phyloP scores from a whole-genome alignment of 30 jellyfish, hydroid and myxozoan genomes.

The Pelagia noctiluca region DNA sequence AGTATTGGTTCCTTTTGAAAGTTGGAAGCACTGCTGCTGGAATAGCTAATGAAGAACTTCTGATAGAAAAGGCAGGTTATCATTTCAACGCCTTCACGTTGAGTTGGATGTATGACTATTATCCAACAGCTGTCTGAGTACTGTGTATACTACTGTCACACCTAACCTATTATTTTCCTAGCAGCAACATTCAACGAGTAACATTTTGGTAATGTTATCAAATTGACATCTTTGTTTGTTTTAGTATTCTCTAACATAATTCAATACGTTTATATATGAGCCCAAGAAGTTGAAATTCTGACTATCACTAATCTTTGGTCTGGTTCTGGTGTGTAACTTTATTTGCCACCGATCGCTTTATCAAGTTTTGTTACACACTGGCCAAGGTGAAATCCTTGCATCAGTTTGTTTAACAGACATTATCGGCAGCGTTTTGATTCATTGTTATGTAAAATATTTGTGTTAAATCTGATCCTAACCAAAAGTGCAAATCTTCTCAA shows the following conservation, averaged over 20 bases:
- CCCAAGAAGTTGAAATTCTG: not conserved
- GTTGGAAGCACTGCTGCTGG: conserved; percentile 7
- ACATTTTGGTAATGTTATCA: not conserved
- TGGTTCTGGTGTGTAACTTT: conserved; percentile 5
- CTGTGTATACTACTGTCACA: conserved; percentile 1
- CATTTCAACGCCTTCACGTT: conserved; percentile 4
- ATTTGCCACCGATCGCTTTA: conserved; percentile 1
- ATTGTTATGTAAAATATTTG: not conserved
- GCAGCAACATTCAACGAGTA: conserved; percentile 6
- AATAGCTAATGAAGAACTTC: not conserved
- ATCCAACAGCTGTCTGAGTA: not conserved
- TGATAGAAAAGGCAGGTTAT: conserved; percentile 1
- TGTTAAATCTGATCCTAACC: not conserved
- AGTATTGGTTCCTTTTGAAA: conserved; percentile 2
- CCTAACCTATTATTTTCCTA: conserved; percentile 2
- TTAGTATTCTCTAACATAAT: not conserved
- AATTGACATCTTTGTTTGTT: not conserved
- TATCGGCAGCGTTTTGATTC: conserved; percentile 4
- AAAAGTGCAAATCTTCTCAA: not conserved
- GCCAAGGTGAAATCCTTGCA: not conserved
- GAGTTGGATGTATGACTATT: not conserved
- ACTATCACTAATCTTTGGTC: not conserved
- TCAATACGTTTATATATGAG: conserved; percentile 1
- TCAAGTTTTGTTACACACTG: conserved; percentile 3
- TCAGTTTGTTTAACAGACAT: not conserved